These are phyloP conservation scores for Euwallacea fornicatus DNA, from an alignment of 1,140 invertebrate genomes.

Conservation along the genomic window DNA sequence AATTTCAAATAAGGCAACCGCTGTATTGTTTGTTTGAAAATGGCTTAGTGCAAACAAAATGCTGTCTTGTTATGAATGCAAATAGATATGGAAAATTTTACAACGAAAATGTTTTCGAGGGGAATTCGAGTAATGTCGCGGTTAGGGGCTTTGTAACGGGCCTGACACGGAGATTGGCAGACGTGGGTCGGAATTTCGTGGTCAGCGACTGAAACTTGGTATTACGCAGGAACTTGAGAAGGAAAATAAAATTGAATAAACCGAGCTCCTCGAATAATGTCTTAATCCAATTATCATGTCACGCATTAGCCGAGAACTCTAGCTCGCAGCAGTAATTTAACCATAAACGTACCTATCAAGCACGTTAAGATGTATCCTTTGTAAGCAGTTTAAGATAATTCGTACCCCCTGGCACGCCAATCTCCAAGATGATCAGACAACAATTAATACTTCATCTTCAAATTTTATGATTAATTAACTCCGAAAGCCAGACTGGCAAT, in stretches of 20 bases:
- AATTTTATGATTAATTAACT: constrained; percentile 16
- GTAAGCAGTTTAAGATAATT: not conserved
- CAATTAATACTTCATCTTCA: constrained; percentile 8
- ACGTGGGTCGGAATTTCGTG: too few species aligned
- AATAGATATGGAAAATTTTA: constrained; percentile 17
- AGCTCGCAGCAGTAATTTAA: not conserved
- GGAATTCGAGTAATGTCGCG: too few species aligned
- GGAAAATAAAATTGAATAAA: too few species aligned
- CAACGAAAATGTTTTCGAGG: too few species aligned
- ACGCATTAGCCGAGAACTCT: not conserved
- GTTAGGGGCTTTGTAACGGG: too few species aligned
- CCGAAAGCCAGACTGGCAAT: constrained; percentile 7
- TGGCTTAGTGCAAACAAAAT: constrained; percentile 14
- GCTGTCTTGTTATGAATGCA: constrained; percentile 21
- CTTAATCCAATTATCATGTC: not conserved
- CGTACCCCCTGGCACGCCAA: not conserved
- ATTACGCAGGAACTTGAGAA: too few species aligned
- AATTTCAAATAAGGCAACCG: constrained; percentile 18
- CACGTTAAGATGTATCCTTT: constrained; percentile 2
- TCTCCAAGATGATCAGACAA: not conserved
- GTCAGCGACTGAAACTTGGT: too few species aligned
- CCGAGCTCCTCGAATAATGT: too few species aligned
- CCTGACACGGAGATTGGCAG: too few species aligned
- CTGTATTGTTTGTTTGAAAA: constrained; percentile 20
- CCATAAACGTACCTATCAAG: not conserved